Evolutionary conservation across 2,888 invertebrate species (phyloP).

Genomic region (Panopea generosa): DNA sequence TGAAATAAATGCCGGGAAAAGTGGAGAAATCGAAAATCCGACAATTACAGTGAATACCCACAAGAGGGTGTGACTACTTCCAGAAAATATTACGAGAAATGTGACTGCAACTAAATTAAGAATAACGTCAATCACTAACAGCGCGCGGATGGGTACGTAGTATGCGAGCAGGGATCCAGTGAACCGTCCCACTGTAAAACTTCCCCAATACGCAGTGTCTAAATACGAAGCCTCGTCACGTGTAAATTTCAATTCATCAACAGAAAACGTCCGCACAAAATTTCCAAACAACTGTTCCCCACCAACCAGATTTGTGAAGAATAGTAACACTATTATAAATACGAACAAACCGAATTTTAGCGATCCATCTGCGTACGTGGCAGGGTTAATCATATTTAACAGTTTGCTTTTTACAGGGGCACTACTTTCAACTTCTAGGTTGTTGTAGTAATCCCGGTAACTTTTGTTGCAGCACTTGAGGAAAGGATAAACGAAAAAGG

Average conservation of each 20-base stretch:
- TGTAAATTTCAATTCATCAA: conserved; percentile 45
- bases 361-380: conserved; percentile 45
- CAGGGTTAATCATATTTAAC: conserved; percentile 45
- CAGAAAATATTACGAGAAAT: conserved; percentile 16
- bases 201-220: conserved; percentile 42
- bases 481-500: conserved; percentile 65
- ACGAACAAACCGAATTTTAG: conserved; percentile 22
- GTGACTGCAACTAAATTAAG: conserved; percentile 3
- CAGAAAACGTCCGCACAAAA: conserved; percentile 48
- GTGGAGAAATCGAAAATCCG: conserved; percentile 41
- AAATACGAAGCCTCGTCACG: conserved; percentile 39
- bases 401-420: neutral
- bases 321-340: conserved; percentile 26
- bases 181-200: conserved; percentile 44
- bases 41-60: conserved; percentile 29
- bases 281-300: conserved; percentile 39
- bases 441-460: neutral
- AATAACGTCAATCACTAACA: conserved; percentile 17
- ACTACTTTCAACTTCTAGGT: neutral
- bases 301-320: conserved; percentile 40
- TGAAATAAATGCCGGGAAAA: conserved; percentile 43
- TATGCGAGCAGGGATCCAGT: conserved; percentile 28
- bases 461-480: conserved; percentile 8
- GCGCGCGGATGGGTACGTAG: conserved; percentile 17
- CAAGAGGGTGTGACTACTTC: conserved; percentile 7